Percentiles rank a stretch among this genome's conserved stretches.
These are phyloP conservation scores for Amphimedon queenslandica DNA, from an alignment of 37 sponge, comb jelly and placozoan genomes.

Conservation along the genomic window DNA sequence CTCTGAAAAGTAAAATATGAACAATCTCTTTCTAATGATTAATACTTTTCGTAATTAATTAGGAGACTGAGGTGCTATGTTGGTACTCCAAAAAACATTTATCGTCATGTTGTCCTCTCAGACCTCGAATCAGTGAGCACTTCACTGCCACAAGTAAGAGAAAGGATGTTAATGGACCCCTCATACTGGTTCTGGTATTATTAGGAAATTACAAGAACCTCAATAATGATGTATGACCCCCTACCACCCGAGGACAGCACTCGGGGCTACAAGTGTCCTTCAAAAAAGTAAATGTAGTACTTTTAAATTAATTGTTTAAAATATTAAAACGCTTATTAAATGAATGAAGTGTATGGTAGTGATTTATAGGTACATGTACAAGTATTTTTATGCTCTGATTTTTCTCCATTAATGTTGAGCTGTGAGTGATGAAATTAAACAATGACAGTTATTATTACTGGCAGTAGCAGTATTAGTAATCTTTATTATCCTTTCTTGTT, in stretches of 20 bases:
- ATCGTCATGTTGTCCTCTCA: constrained; percentile 78
- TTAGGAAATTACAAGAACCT: constrained; percentile 53
- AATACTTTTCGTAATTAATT: constrained; percentile 3
- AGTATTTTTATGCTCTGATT: too few relatives aligned
- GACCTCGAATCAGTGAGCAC: constrained; percentile 51
- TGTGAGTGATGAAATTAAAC: too few relatives aligned
- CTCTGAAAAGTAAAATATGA: constrained; percentile 37
- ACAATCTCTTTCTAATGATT: neutral
- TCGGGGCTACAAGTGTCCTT: constrained; percentile 54
- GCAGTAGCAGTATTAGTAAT: neutral
- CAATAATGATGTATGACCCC: constrained; percentile 78
- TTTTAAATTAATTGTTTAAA: too few relatives aligned
- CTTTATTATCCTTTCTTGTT: neutral
- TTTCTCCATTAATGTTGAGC: too few relatives aligned
- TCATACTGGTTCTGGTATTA: constrained; percentile 3
- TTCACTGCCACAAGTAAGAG: constrained; percentile 56
- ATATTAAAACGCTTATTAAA: too few relatives aligned
- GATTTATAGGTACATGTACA: too few relatives aligned
- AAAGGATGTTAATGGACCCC: constrained; percentile 2
- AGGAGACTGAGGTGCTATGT: constrained; percentile 47
- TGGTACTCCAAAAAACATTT: constrained; percentile 79
- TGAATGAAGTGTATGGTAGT: too few relatives aligned
- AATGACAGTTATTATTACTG: too few relatives aligned
- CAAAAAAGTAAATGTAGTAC: constrained; percentile 5
- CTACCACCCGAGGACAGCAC: constrained; percentile 70